Conservation (phyloP, 2,113 vertebrate genomes). For the Oreochromis niloticus region DNA sequence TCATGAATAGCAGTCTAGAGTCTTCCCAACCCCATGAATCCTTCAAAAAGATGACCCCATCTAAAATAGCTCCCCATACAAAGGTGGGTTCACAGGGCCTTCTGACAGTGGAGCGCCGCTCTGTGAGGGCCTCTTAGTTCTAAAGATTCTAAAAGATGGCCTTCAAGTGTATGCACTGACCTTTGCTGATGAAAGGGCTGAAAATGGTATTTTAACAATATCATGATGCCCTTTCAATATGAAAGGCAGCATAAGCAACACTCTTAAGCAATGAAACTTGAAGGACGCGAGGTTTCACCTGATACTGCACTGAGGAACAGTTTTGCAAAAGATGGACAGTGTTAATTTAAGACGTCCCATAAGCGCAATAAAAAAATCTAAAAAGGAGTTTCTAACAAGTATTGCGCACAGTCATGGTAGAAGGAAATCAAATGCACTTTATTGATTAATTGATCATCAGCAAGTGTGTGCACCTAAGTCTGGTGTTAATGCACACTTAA, state of each 20-base stretch:
- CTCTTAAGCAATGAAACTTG: conserved; percentile 40
- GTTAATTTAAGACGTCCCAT: neutral
- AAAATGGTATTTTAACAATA: conserved; percentile 78
- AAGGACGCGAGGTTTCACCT: conserved; percentile 7
- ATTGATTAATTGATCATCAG: neutral
- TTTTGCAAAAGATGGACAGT: neutral
- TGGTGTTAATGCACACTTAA: neutral
- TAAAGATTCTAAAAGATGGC: conserved; percentile 61
- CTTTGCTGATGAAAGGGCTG: conserved; percentile 74
- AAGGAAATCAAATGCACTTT: neutral
- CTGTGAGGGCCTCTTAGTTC: conserved; percentile 58
- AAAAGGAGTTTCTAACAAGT: neutral
- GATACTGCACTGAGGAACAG: neutral
- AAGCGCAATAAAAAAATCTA: neutral
- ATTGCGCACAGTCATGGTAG: neutral
- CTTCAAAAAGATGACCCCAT: conserved; percentile 57
- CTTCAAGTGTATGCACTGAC: conserved; percentile 74
- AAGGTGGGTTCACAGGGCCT: conserved; percentile 49
- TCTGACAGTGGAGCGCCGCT: conserved; percentile 45
- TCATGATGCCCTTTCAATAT: conserved; percentile 76
- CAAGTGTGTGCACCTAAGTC: neutral
- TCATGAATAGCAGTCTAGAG: conserved; percentile 33
- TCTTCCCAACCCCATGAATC: conserved; percentile 7
- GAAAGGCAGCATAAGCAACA: conserved; percentile 70
- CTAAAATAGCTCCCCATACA: conserved; percentile 59